A percentile compares a stretch with the other conserved stretches of the same genome.
phyloP scores from a whole-genome alignment of 2,888 invertebrate genomes.

The Raillietiella orientalis region DNA sequence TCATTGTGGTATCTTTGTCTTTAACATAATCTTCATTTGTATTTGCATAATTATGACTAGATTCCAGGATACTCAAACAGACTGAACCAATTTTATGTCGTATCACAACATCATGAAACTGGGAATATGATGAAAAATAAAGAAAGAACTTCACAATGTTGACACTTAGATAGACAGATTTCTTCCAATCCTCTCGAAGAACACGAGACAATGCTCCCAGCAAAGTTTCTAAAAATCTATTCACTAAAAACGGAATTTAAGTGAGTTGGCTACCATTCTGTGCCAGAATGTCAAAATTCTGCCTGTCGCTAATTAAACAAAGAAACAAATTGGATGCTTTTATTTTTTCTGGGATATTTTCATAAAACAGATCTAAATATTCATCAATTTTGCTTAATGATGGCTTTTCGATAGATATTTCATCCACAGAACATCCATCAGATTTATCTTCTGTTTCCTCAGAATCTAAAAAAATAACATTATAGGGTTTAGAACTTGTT shows the following conservation, averaged over 20 bases:
- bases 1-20: too few species aligned
- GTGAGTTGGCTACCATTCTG: too few species aligned
- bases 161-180: conserved; percentile 77
- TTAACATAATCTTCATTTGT: too few species aligned
- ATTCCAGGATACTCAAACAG: too few species aligned
- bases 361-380: conserved; percentile 84
- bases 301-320: conserved; percentile 65
- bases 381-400: conserved; percentile 58
- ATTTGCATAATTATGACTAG: too few species aligned
- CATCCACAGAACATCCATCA: conserved; percentile 2
- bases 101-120: conserved; percentile 73
- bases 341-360: conserved; percentile 56
- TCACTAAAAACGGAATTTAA: conserved; percentile 10
- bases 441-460: conserved; percentile 3
- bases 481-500: not conserved
- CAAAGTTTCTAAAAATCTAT: conserved; percentile 27
- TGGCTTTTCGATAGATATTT: too few species aligned
- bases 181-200: conserved; percentile 85
- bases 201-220: conserved; percentile 82
- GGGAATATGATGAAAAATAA: conserved; percentile 79
- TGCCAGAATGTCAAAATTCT: conserved; percentile 69
- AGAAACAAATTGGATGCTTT: conserved; percentile 59
- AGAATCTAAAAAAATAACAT: not conserved
- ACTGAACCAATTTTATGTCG: conserved; percentile 27
- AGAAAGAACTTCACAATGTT: conserved; percentile 90